Evolutionary conservation across 1,140 invertebrate genomes (phyloP), one percentile per base, ranked within the genome.

Genomic region (Condylostylus longicornis): DNA sequence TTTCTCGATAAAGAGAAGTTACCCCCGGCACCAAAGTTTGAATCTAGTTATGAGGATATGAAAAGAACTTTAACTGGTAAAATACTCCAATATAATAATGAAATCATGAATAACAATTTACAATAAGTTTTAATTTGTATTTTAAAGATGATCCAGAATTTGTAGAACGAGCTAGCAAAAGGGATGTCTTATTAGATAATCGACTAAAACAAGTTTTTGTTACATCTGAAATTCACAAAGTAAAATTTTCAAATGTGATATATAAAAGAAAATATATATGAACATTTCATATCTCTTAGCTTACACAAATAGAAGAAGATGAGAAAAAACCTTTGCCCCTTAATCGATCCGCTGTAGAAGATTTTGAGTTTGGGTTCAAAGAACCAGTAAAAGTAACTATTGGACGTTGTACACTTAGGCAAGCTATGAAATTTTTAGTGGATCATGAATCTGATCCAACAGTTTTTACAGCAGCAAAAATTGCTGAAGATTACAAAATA

Each of bases 121-220:
- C 13, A 25, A 32, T 15, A 5, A 4, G 18, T 22, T 35, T 37
- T 18, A 3, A 14, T 25, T 31, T 47, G 25, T 31, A 6, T 38
- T 21, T 57, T 62, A 20, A 43, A 77, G 74, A 69, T 14, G 64
- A 75, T 42, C 74, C 77, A 4, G 49, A 69, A 42, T 66, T 73
- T 28, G 61, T 70, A 37, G 60, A 71, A 27, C 68, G 68, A 41
- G 56, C 71, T 14, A 56, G 65, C 18, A 66, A 53, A 44, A 80
- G 79, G 50, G 62, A 81, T 56, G 27, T 42, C 15, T 45, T 47
- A 31, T 56, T 82, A 5, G 64, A 79, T 45, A 54, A 66, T 15
- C 60, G 70, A 46, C 61, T 82, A 29, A 79, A 74, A 58, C 54
- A 72, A 50, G 70, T 82, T 60, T 81, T 70, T 69, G 72, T 82